phyloP scores from a whole-genome alignment of 2,113 vertebrate species.

The Brienomyrus longianalis region DNA sequence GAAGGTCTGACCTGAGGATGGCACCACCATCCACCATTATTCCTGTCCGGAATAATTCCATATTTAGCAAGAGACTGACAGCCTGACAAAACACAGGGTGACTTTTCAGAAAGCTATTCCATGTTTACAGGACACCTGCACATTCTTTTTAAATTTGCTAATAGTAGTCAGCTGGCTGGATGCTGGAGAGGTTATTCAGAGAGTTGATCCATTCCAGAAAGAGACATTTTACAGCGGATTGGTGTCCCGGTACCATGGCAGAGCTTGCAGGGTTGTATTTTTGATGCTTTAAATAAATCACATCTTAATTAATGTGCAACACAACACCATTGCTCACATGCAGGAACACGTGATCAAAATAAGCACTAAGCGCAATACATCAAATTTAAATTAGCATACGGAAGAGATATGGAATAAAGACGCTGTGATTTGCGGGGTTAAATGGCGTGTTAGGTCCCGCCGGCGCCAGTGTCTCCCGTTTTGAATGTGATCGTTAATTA shows the following conservation, averaged over 20 bases:
- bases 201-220: neutral
- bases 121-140: neutral
- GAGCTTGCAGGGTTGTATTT: neutral
- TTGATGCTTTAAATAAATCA: neutral
- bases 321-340: neutral
- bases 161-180: neutral
- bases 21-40: neutral
- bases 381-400: neutral
- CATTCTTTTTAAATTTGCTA: neutral
- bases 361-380: neutral
- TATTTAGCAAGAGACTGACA: neutral
- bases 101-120: neutral
- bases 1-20: neutral
- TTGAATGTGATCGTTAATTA: neutral
- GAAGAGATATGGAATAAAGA: slow-evolving; percentile 4
- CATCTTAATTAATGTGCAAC: neutral
- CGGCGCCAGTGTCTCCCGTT: neutral
- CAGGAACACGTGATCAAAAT: neutral
- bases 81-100: neutral
- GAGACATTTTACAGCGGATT: neutral
- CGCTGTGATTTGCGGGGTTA: neutral
- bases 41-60: neutral
- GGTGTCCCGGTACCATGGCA: neutral
- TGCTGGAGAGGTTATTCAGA: neutral
- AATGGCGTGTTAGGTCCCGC: neutral